Base-by-base conservation (phyloP, 2,797 vertebrate genomes). In the Anas georgica region DNA sequence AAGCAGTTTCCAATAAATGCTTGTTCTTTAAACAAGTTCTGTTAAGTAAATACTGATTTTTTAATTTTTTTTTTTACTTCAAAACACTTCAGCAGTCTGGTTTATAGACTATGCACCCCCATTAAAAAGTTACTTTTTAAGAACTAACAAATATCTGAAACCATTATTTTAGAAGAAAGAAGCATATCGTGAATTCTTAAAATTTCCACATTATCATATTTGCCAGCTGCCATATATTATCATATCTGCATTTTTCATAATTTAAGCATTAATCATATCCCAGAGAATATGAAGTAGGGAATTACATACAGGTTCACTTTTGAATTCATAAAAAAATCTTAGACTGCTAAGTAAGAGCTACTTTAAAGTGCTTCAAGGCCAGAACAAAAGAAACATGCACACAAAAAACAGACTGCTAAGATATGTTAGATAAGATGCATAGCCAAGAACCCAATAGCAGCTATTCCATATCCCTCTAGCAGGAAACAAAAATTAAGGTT, bases 181-280 rank as follows among this genome's bases (percentile, higher is more conserved):
- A 81, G 78, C 39, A 86, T 3, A 43, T 31, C 41, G 12, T 63
- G 33, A 79, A 77, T 50, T 83, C 5, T 35, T 50, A 60, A 25
- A 84, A 45, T 86, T 86, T 91, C 29, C 22, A 64, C 5, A 54
- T 82, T 88, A 93, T 84, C 86, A 12, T 82, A 90, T 77, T 72
- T 93, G 78, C 81, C 81, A 91, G 70, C 60, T 77, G 60, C 48
- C 33, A 56, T 26, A 63, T 1, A 70, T 43, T 14, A 86, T 59
- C 1, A 0, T 43, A 86, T 48, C 59, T 66, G 39, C 5, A 37
- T 52, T 76, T 86, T 66, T 52, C 60, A 69, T 26, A 82, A 52
- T 83, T 83, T 55, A 87, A 54, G 23, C 13, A 12, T 78, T 4
- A 2, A 13, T 76, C 33, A 48, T 33, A 82, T 60, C 6, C 21